Conservation (phyloP, 2,888 invertebrate genomes). For the Andrena dorsata region DNA sequence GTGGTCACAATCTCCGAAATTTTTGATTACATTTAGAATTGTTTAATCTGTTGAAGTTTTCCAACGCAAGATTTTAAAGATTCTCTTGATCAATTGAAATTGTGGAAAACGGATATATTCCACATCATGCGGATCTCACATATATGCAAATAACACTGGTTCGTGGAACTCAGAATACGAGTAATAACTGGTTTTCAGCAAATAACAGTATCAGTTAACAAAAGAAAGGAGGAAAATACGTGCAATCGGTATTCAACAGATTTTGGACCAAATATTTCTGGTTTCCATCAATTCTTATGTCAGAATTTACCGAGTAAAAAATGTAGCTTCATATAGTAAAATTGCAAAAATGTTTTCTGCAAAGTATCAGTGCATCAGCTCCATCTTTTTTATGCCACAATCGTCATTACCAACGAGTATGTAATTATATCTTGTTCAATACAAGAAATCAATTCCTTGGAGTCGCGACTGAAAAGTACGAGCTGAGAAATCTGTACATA, state of each 20-base stretch:
- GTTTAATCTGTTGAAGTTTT: background rate
- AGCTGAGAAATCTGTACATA: background rate
- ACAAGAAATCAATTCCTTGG: constrained; percentile 2
- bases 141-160: background rate
- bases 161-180: background rate
- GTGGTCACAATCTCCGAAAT: too few species aligned
- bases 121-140: background rate
- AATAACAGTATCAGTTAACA: background rate
- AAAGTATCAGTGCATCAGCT: background rate
- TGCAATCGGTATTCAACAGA: too few species aligned
- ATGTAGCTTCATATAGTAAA: too few species aligned
- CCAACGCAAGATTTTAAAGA: background rate
- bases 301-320: too few species aligned
- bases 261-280: too few species aligned
- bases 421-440: constrained; percentile 5
- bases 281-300: too few species aligned
- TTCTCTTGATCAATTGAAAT: background rate
- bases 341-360: background rate
- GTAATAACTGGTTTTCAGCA: background rate
- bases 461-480: background rate
- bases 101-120: constrained; percentile 9
- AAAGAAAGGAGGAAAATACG: too few species aligned
- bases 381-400: background rate
- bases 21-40: background rate
- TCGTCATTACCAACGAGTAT: background rate